phyloP scores from a whole-genome alignment of 53 echinoderm and acorn worm species.

The Echinometra lucunter region DNA sequence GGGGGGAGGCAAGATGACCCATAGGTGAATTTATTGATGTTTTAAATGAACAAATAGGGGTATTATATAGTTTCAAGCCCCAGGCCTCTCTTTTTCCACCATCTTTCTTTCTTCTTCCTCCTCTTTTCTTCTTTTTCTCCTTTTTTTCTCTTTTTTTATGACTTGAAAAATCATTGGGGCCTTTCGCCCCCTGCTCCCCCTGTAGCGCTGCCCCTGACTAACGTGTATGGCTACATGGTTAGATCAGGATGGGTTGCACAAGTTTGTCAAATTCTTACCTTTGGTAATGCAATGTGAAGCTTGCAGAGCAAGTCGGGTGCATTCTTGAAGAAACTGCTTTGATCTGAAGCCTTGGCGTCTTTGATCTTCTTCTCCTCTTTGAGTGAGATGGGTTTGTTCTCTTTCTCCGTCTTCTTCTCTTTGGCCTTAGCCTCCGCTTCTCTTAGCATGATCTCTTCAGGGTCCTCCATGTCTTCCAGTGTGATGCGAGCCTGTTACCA shows the following conservation, averaged over 20 bases:
- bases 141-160: no score
- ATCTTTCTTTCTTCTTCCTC: no score
- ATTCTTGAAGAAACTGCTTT: slow-evolving; percentile 67
- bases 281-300: slow-evolving; percentile 86
- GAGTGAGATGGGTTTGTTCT: slow-evolving; percentile 62
- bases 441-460: slow-evolving; percentile 87
- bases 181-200: no score
- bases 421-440: slow-evolving; percentile 93
- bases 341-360: slow-evolving; percentile 73
- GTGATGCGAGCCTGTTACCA: slow-evolving; percentile 76
- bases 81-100: no score
- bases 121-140: no score
- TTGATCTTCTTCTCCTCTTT: slow-evolving; percentile 81
- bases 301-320: slow-evolving; percentile 84
- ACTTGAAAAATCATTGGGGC: no score
- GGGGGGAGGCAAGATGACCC: no score
- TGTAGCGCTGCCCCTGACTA: no score
- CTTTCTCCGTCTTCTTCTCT: slow-evolving; percentile 81
- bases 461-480: slow-evolving; percentile 92
- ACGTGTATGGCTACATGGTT: not conserved
- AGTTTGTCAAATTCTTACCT: slow-evolving; percentile 67
- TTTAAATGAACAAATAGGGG: no score
- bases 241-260: no score
- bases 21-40: no score
- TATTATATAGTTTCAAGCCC: no score